These are phyloP conservation scores for Meles meles DNA, from an alignment of 2,113 vertebrate species.

Conservation along the genomic window DNA sequence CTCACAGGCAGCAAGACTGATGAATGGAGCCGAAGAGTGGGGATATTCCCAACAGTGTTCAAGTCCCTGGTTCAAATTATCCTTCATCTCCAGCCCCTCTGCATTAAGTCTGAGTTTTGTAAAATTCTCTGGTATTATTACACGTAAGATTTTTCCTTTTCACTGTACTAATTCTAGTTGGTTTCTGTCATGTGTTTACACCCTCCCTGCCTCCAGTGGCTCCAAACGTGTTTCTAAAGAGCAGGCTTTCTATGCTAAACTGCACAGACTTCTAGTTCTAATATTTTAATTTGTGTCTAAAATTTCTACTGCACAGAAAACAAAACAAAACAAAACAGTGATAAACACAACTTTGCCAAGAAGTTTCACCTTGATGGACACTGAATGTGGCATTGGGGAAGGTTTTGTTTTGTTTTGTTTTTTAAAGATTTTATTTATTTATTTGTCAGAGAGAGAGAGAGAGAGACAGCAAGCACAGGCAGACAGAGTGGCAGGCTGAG, in stretches of 20 bases:
- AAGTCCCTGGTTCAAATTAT: neutral
- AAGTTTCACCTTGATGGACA: neutral
- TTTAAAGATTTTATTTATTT: no score
- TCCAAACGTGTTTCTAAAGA: neutral
- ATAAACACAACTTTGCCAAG: neutral
- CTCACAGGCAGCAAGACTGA: neutral
- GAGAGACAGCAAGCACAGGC: no score
- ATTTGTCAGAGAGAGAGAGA: no score
- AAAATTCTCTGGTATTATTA: neutral
- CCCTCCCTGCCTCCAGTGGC: neutral
- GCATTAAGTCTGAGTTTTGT: neutral
- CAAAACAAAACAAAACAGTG: neutral
- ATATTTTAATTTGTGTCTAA: neutral
- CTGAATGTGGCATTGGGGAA: neutral
- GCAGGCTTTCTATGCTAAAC: neutral
- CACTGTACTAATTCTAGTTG: neutral
- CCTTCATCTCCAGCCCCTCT: neutral
- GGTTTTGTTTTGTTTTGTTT: neutral
- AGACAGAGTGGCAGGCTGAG: no score
- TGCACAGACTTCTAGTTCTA: neutral
- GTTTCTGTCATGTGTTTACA: neutral
- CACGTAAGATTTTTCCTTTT: neutral
- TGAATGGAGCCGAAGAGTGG: neutral
- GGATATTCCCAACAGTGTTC: neutral
- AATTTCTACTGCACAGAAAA: neutral